Conservation (phyloP, 2,113 vertebrate genomes). For the Suncus etruscus region DNA sequence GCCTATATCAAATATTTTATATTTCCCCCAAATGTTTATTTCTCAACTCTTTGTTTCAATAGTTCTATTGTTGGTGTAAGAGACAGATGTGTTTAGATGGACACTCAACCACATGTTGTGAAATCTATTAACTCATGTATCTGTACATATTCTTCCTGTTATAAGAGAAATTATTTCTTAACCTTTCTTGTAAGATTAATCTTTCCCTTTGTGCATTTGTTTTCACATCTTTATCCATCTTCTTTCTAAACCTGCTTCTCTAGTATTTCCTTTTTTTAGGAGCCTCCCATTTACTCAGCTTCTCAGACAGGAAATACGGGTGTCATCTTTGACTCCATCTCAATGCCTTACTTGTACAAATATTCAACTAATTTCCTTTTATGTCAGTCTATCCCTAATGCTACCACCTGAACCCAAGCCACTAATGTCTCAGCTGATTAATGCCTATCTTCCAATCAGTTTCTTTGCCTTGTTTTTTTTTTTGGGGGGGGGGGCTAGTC, state of each 20-base stretch:
- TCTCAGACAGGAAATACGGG: neutral
- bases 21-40: neutral
- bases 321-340: neutral
- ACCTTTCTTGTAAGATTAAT: neutral
- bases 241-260: slow-evolving; percentile 53
- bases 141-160: neutral
- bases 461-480: neutral
- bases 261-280: neutral
- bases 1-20: neutral
- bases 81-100: neutral
- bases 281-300: neutral
- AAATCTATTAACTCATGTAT: neutral
- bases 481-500: neutral
- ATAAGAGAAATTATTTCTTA: neutral
- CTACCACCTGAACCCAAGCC: neutral
- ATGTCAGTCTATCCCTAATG: neutral
- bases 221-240: neutral
- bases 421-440: neutral
- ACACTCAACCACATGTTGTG: neutral
- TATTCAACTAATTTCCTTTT: neutral
- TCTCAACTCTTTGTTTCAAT: neutral
- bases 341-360: neutral
- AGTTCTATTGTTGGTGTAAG: neutral
- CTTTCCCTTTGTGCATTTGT: neutral
- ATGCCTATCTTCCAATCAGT: neutral